A percentile compares a stretch with the other conserved stretches of the same genome.
Conservation (phyloP, 2,888 invertebrate species). For the Phalangium opilio region DNA sequence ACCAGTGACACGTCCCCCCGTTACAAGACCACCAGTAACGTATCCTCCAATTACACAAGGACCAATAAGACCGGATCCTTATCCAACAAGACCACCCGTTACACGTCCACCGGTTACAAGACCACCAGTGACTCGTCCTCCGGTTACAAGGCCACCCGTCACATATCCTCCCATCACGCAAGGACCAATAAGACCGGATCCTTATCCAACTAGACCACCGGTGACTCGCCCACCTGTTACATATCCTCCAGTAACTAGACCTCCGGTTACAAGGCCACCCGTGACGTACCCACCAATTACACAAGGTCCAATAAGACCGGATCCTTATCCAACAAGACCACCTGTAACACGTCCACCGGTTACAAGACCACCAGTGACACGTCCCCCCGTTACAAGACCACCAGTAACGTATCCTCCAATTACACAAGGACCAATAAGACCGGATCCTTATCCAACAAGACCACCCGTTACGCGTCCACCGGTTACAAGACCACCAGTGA, state of each 20-base stretch:
- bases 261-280: not conserved
- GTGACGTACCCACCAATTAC: not conserved
- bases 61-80: not conserved
- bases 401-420: not conserved
- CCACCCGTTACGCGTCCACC: not conserved
- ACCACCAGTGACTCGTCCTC: not conserved
- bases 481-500: not conserved
- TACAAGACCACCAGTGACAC: not conserved
- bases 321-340: not conserved
- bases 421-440: not conserved
- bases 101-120: not conserved
- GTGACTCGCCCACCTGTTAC: not conserved
- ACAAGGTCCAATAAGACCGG: not conserved
- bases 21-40: not conserved
- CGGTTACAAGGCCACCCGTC: not conserved
- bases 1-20: not conserved
- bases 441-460: not conserved
- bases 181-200: not conserved
- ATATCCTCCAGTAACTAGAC: not conserved
- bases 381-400: not conserved
- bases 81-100: not conserved
- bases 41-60: not conserved
- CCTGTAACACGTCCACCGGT: not conserved
- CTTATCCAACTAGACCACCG: not conserved
- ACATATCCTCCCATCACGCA: not conserved